Conservation (phyloP, 2,888 invertebrate genomes). For the Halictus quadricinctus region DNA sequence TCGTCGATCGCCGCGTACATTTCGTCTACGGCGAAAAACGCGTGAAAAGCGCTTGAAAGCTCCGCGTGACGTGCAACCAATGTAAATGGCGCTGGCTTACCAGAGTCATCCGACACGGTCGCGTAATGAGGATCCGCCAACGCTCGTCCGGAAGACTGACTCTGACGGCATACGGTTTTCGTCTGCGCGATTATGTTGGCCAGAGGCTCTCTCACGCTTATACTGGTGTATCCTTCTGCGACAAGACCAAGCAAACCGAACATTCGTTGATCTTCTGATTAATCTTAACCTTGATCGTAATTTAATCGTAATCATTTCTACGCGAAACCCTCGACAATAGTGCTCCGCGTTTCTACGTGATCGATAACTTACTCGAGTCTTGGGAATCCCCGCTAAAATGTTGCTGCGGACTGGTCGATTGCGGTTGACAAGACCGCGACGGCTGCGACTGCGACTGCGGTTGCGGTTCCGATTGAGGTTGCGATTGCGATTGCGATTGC, state of each 20-base stretch:
- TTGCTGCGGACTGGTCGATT: constrained; percentile 82
- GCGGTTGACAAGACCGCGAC: constrained; percentile 68
- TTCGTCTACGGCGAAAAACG: constrained; percentile 85
- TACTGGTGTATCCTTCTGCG: constrained; percentile 95
- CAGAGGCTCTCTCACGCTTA: constrained; percentile 94
- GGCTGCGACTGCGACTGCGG: constrained; percentile 53
- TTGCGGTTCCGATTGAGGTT: not conserved
- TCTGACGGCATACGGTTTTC: constrained; percentile 80
- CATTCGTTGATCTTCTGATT: not conserved
- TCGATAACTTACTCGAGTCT: constrained; percentile 88
- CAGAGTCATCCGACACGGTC: constrained; percentile 96
- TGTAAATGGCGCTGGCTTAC: constrained; percentile 81
- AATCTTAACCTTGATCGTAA: not conserved
- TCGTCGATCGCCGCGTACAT: constrained; percentile 96
- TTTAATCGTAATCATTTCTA: not conserved
- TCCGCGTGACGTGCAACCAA: not conserved
- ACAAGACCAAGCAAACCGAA: constrained; percentile 44
- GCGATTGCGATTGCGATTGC: not conserved
- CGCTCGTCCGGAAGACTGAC: constrained; percentile 72
- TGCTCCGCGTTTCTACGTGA: too few species aligned
- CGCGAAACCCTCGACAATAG: too few species aligned
- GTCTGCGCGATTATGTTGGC: constrained; percentile 90
- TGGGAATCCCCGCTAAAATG: constrained; percentile 96
- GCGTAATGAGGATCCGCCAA: constrained; percentile 90
- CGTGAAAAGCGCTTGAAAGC: not conserved